Conservation (phyloP, 2,888 invertebrate genomes). For the Panzeria rudis region DNA sequence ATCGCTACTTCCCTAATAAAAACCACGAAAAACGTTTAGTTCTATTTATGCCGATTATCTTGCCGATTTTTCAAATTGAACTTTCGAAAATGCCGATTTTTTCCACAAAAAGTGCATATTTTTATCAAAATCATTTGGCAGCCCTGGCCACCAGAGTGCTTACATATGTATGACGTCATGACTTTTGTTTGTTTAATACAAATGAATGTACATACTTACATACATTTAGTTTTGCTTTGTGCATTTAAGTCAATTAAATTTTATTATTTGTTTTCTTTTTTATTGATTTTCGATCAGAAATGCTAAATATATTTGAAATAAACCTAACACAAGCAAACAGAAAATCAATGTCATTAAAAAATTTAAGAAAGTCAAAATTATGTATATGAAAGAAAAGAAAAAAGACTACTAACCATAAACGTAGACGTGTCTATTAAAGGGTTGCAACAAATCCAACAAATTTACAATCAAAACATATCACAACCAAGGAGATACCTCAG, state of each 20-base stretch:
- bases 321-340: slow-evolving; percentile 31
- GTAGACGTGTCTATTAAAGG: background rate
- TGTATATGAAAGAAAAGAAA: background rate
- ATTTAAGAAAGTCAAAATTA: background rate
- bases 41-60: too few species aligned
- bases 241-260: slow-evolving; percentile 49
- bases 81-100: too few species aligned
- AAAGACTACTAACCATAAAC: background rate
- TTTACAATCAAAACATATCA: too few species aligned
- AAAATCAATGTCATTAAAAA: slow-evolving; percentile 44
- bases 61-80: too few species aligned
- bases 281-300: slow-evolving; percentile 70
- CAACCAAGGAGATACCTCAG: too few species aligned
- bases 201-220: too few species aligned
- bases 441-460: too few species aligned
- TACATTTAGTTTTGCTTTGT: slow-evolving; percentile 18
- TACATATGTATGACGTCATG: slow-evolving; percentile 8
- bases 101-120: too few species aligned
- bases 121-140: too few species aligned
- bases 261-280: slow-evolving; percentile 20
- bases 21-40: too few species aligned
- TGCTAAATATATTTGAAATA: slow-evolving; percentile 54
- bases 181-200: background rate
- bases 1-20: too few species aligned
- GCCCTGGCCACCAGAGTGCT: slow-evolving; percentile 8